Conservation (phyloP, 2,888 invertebrate species). For the Bruchidius siliquastri region DNA sequence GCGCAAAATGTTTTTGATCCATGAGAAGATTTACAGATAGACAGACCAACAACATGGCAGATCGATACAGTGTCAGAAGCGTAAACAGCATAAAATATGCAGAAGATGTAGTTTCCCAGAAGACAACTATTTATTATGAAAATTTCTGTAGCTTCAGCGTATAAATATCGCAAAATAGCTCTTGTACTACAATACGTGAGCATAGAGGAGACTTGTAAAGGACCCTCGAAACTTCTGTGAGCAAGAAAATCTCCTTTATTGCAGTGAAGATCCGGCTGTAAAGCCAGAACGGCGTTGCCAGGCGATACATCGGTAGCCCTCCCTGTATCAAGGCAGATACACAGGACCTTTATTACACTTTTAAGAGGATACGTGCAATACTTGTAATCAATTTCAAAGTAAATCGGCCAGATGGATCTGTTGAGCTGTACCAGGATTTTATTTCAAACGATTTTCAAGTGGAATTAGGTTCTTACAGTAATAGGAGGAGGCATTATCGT, state of each 20-base stretch:
- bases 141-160: no score
- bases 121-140: no score
- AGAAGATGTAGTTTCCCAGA: no score
- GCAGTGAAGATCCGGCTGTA: slow-evolving; percentile 35
- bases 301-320: slow-evolving; percentile 19
- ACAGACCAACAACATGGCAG: no score
- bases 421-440: neutral
- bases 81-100: no score
- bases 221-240: slow-evolving; percentile 44
- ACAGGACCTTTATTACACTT: slow-evolving; percentile 38
- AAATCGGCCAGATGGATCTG: neutral
- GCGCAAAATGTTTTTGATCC: no score
- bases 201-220: slow-evolving; percentile 17
- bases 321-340: slow-evolving; percentile 13
- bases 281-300: slow-evolving; percentile 25
- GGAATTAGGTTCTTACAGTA: neutral
- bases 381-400: neutral
- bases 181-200: neutral
- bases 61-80: no score
- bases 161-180: neutral
- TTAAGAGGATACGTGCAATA: slow-evolving; percentile 37
- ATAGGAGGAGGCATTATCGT: neutral
- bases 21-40: no score
- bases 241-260: slow-evolving; percentile 50
- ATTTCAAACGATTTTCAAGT: neutral